phyloP scores from a whole-genome alignment of 2,113 vertebrate species.

The Cyprichromis sp. region DNA sequence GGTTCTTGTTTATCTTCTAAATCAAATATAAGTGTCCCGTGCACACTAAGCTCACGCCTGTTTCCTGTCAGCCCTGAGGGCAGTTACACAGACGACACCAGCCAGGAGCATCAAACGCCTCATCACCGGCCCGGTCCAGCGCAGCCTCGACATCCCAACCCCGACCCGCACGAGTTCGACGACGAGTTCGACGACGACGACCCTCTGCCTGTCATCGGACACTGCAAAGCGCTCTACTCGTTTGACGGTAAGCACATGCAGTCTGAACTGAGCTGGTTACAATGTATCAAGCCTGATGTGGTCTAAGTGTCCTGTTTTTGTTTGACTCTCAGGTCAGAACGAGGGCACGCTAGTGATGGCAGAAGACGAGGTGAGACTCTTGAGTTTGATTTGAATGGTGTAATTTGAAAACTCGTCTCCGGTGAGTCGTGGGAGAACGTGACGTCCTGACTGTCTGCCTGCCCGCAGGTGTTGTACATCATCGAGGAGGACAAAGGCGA shows the following conservation, averaged over 20 bases:
- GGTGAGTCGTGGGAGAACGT: neutral
- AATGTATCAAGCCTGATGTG: neutral
- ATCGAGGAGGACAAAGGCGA: slow-evolving; percentile 99
- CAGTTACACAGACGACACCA: slow-evolving; percentile 94
- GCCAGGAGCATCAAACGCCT: slow-evolving; percentile 85
- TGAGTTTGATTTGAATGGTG: neutral
- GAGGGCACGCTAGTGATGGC: slow-evolving; percentile 96
- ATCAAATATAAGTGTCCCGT: neutral
- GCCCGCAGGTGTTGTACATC: slow-evolving; percentile 80
- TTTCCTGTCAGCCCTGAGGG: slow-evolving; percentile 83
- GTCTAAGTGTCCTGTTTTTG: neutral
- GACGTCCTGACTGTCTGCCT: fast-evolving
- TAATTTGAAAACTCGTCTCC: neutral
- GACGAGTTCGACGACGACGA: slow-evolving; percentile 98
- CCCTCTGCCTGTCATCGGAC: slow-evolving; percentile 91
- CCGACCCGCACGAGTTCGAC: slow-evolving; percentile 86
- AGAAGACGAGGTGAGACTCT: slow-evolving; percentile 78
- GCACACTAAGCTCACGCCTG: neutral
- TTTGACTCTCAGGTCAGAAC: slow-evolving; percentile 81
- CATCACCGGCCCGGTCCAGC: slow-evolving; percentile 42
- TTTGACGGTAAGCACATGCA: slow-evolving; percentile 81
- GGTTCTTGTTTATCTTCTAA: neutral
- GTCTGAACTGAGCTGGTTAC: neutral
- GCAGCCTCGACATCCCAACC: slow-evolving; percentile 63
- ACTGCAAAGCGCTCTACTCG: slow-evolving; percentile 95